A percentile compares a stretch with the other conserved stretches of the same genome.
Evolutionary conservation across 1,140 invertebrate genomes (phyloP).

Genomic region (Portunus trituberculatus): DNA sequence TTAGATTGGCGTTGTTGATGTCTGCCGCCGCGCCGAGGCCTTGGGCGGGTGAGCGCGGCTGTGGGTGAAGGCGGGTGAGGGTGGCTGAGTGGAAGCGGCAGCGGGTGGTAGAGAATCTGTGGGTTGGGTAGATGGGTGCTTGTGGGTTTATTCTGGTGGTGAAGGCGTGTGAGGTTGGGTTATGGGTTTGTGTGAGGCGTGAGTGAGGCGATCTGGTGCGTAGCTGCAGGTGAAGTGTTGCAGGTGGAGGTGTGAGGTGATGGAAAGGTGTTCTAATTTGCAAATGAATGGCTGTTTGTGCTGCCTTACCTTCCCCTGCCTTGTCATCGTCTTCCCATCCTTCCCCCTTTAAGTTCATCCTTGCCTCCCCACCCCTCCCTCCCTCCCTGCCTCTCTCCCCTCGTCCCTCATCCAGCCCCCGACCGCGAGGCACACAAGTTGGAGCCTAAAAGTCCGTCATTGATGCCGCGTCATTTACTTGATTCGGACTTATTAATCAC

Average conservation of each 20-base stretch:
- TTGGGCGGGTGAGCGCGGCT: not conserved
- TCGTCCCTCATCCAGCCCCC: not conserved
- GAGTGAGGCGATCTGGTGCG: not conserved
- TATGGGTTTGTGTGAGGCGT: not conserved
- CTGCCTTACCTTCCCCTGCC: not conserved
- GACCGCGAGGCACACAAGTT: not conserved
- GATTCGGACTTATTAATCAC: conserved; percentile 61
- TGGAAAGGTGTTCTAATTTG: not conserved
- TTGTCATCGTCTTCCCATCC: not conserved
- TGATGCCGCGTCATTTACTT: conserved; percentile 59
- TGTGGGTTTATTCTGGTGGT: not conserved
- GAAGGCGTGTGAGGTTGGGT: not conserved
- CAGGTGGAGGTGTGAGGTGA: not conserved
- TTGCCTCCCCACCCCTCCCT: not conserved
- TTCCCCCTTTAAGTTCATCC: not conserved
- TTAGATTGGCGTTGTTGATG: conserved; percentile 66
- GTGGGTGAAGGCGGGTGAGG: not conserved
- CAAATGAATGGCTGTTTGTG: not conserved
- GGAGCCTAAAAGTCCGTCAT: conserved; percentile 12
- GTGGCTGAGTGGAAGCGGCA: not conserved
- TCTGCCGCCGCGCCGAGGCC: conserved; percentile 8
- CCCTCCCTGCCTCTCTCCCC: no score
- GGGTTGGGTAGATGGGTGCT: not conserved
- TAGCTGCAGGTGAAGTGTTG: not conserved
- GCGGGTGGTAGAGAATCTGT: not conserved